Conservation (phyloP, 2,888 invertebrate genomes). For the Thymelicus lineola region DNA sequence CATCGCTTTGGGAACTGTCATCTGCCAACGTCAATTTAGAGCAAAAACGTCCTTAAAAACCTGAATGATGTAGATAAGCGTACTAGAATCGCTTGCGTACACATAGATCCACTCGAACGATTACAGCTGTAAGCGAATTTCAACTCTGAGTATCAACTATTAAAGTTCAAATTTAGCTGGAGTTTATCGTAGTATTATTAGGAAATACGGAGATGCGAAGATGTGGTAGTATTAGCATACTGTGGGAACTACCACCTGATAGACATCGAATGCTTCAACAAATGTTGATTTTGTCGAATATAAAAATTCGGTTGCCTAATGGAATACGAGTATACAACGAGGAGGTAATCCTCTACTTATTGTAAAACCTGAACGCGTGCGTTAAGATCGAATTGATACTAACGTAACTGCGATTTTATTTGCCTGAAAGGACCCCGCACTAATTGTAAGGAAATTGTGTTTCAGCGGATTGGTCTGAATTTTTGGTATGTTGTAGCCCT, state of each 20-base stretch:
- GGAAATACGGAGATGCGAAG: slow-evolving; percentile 24
- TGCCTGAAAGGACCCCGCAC: too few species aligned
- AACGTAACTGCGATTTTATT: too few species aligned
- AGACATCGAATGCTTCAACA: neutral
- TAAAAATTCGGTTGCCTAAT: neutral
- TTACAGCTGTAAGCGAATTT: neutral
- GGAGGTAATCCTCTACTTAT: too few species aligned
- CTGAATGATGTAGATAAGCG: neutral
- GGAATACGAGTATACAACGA: neutral
- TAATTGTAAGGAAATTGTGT: too few species aligned
- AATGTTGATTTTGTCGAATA: slow-evolving; percentile 11
- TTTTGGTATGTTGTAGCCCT: too few species aligned
- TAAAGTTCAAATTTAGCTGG: neutral
- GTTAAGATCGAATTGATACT: too few species aligned
- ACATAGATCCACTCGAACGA: neutral
- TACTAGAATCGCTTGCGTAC: neutral
- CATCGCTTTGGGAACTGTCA: slow-evolving; percentile 37
- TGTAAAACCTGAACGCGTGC: too few species aligned
- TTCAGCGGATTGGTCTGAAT: too few species aligned
- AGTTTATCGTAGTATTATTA: neutral
- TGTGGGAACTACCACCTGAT: slow-evolving; percentile 27
- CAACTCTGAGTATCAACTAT: neutral
- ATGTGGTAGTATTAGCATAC: slow-evolving; percentile 37
- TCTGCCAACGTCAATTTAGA: slow-evolving; percentile 12
- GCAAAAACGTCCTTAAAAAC: slow-evolving; percentile 6